Conservation (phyloP, 2,113 vertebrate genomes). For the Callorhinus ursinus region DNA sequence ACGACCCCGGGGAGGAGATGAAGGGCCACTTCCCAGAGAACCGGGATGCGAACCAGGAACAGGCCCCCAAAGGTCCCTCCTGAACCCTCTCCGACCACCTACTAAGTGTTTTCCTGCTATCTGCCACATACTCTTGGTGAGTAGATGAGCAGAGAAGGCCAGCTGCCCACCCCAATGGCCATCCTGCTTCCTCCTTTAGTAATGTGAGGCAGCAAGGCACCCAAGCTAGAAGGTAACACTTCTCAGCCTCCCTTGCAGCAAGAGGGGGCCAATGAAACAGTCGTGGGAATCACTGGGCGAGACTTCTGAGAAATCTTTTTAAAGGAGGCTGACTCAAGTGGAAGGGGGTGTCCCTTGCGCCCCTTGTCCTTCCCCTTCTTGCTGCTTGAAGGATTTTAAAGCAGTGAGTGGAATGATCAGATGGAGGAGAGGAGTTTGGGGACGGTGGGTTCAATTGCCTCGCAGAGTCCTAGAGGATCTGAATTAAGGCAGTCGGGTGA, state of each 20-base stretch:
- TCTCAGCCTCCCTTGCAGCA: not conserved
- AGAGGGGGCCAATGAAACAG: not conserved
- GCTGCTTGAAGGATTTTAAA: not conserved
- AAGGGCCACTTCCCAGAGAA: not conserved
- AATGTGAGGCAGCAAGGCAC: not conserved
- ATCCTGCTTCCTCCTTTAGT: not conserved
- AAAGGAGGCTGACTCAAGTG: slow-evolving; percentile 8
- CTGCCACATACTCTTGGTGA: not conserved
- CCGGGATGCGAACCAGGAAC: not conserved
- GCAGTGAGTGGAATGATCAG: not conserved
- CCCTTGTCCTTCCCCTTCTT: not conserved
- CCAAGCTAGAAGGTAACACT: not conserved
- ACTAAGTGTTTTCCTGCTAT: not conserved
- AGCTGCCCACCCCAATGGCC: not conserved
- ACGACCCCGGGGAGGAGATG: rapidly evolving
- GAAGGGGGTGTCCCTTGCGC: not conserved
- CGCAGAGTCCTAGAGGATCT: not conserved
- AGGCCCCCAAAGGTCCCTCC: not conserved
- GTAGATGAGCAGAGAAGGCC: not conserved
- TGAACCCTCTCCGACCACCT: not conserved
- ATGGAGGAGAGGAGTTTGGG: not conserved
- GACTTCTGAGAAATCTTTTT: slow-evolving; percentile 2
- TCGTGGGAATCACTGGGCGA: not conserved
- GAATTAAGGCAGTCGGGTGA: not conserved
- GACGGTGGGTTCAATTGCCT: not conserved